These are phyloP conservation scores for Drosophila suzukii DNA, from an alignment of 1,140 invertebrate species.

Conservation along the genomic window DNA sequence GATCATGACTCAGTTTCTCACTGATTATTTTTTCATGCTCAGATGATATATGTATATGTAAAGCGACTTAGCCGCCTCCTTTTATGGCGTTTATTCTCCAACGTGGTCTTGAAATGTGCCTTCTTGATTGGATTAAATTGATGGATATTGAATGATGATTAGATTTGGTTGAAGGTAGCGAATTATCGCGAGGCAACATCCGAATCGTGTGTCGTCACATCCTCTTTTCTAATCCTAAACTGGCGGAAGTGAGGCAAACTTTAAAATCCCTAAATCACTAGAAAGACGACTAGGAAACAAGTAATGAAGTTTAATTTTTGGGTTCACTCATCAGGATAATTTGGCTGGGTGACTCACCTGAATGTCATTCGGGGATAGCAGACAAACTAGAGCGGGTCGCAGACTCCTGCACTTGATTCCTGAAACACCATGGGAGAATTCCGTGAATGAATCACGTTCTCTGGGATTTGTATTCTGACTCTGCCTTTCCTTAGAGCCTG, in stretches of 20 bases:
- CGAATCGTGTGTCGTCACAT: background rate
- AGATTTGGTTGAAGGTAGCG: conserved; percentile 3
- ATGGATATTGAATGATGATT: conserved; percentile 25
- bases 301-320: conserved; percentile 14
- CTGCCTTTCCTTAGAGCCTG: conserved; percentile 17
- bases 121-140: conserved; percentile 40
- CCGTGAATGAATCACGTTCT: conserved; percentile 49
- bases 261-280: conserved; percentile 1
- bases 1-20: conserved; percentile 28
- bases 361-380: background rate
- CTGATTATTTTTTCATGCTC: conserved; percentile 18
- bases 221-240: background rate
- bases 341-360: conserved; percentile 25
- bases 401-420: conserved; percentile 23
- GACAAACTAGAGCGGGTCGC: conserved; percentile 23
- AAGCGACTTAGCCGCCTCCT: conserved; percentile 10
- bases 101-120: conserved; percentile 10
- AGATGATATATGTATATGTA: conserved; percentile 7
- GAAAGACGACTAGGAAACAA: background rate
- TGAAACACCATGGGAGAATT: conserved; percentile 18
- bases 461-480: conserved; percentile 18
- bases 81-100: conserved; percentile 31
- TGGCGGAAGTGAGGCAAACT: background rate
- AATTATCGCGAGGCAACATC: background rate
- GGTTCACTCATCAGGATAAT: background rate